phyloP scores from a whole-genome alignment of 2,797 vertebrate genomes.

The Ctenosaura bakeri region DNA sequence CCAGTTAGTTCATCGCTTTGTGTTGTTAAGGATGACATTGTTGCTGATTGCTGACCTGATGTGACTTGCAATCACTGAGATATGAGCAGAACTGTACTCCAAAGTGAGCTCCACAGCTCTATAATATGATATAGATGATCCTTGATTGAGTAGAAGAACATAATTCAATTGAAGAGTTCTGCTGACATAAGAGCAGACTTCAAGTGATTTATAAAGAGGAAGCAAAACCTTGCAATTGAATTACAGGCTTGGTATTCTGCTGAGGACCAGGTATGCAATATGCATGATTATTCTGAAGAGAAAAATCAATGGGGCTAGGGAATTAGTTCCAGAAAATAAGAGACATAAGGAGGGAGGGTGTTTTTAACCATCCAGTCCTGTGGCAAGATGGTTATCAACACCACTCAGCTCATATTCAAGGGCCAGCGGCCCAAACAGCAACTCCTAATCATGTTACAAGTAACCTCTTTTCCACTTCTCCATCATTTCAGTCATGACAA shows the following conservation, averaged over 20 bases:
- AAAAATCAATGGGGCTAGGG: slow-evolving; percentile 20
- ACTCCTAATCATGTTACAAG: too few species aligned
- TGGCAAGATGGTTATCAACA: not conserved
- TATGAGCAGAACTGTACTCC: slow-evolving; percentile 22
- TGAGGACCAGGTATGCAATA: slow-evolving; percentile 43
- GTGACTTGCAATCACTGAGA: slow-evolving; percentile 32
- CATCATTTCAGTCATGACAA: not conserved
- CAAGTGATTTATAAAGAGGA: slow-evolving; percentile 66
- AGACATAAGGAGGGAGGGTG: not conserved
- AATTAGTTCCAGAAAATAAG: slow-evolving; percentile 10
- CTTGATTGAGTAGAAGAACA: slow-evolving; percentile 63
- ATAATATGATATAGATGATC: slow-evolving; percentile 62
- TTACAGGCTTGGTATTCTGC: slow-evolving; percentile 54
- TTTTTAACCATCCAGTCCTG: not conserved
- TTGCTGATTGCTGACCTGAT: slow-evolving; percentile 19
- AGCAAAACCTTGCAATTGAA: slow-evolving; percentile 59
- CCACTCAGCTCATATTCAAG: not conserved
- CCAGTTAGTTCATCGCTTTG: slow-evolving; percentile 17
- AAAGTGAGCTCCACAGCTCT: slow-evolving; percentile 29
- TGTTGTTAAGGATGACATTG: not conserved
- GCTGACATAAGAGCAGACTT: slow-evolving; percentile 65
- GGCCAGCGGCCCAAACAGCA: not conserved
- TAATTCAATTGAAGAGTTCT: slow-evolving; percentile 66
- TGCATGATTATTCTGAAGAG: slow-evolving; percentile 25
- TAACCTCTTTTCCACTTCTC: not conserved